Base-by-base conservation (phyloP, 92 coral and sea anemone genomes). In the Montipora capitata region DNA sequence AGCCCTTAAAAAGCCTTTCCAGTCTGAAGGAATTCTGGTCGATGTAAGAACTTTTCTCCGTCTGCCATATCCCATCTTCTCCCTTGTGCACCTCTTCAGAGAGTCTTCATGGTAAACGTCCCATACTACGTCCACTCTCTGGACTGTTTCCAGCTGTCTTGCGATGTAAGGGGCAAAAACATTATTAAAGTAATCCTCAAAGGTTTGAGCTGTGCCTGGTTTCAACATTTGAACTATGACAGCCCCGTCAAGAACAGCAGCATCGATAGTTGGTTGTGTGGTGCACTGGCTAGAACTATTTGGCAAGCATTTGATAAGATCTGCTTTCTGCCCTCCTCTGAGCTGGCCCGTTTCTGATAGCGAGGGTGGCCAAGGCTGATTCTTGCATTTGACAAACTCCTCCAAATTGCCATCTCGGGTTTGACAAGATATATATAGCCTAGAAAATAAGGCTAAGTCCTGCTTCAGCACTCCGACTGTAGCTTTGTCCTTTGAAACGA, bases 181-280 rank as follows among this genome's bases (percentile, higher is more conserved):
- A 27, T 27, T 27, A 89, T 92, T 27, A 27, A 27, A 27, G 35
- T 27, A 27, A 27, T 27, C 35, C 2, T 27, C 35, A 27, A 27
- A 27, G 0, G 95, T 86, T 3, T 45, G 88, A 18, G 85, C 91
- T 11, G 93, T 91, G 85, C 80, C 59, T 7, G 92, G 82, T 1
- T 42, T 35, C 5, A 92, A 17, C 96, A 90, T 90, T 72, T 90
- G 98, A 16, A 95, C 87, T 56, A 88, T 71, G 10, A 94, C 94
- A 10, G 89, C 94, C 3, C 91, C 91, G 63, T 27, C 35, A 27
- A 27, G 35, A 27, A 27, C 1, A 2, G 35, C 35, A 27, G 35
- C 35, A 27, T 27, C 35, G 1, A 27, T 27, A 27, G 35, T 27
- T 71, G 70, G 61, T 40, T 57, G 66, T 6, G 6, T 5, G 12